A percentile compares a stretch with the other conserved stretches of the same genome.
These are phyloP conservation scores for Aphrophora alni DNA, from an alignment of 2,888 invertebrate species.

Conservation along the genomic window DNA sequence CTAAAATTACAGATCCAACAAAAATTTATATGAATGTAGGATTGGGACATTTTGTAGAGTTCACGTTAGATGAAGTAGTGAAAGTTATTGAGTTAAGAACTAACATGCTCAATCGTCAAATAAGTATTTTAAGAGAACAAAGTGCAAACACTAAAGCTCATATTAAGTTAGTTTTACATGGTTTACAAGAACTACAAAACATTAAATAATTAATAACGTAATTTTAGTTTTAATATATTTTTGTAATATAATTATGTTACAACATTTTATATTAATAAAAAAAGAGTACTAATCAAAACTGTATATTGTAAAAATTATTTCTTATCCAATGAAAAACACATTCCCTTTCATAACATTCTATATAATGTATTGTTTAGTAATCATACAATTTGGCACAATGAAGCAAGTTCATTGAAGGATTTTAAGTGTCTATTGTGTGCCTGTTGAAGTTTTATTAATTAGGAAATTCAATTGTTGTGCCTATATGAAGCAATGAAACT, in stretches of 20 bases:
- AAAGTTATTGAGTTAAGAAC: constrained; percentile 73
- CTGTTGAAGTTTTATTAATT: too few relatives aligned
- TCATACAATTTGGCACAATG: too few relatives aligned
- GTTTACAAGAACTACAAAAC: constrained; percentile 64
- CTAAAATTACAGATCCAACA: constrained; percentile 70
- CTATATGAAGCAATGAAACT: too few relatives aligned
- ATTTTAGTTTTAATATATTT: neutral
- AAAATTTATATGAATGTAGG: constrained; percentile 76
- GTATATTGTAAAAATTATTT: too few relatives aligned
- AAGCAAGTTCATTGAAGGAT: too few relatives aligned
- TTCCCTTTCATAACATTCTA: too few relatives aligned
- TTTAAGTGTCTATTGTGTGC: too few relatives aligned
- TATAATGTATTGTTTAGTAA: too few relatives aligned
- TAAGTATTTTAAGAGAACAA: constrained; percentile 68
- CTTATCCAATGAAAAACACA: too few relatives aligned
- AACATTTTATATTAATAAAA: neutral
- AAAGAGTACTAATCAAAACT: neutral
- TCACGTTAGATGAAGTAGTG: constrained; percentile 73
- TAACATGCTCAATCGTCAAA: constrained; percentile 67
- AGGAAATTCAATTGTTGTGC: too few relatives aligned
- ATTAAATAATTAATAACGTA: constrained; percentile 30
- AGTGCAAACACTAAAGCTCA: constrained; percentile 76
- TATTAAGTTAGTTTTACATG: constrained; percentile 78
- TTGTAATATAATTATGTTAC: neutral
- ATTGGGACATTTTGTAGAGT: constrained; percentile 75